Evolutionary conservation across 2,113 vertebrate genomes (phyloP).

Genomic region (Pionites leucogaster): DNA sequence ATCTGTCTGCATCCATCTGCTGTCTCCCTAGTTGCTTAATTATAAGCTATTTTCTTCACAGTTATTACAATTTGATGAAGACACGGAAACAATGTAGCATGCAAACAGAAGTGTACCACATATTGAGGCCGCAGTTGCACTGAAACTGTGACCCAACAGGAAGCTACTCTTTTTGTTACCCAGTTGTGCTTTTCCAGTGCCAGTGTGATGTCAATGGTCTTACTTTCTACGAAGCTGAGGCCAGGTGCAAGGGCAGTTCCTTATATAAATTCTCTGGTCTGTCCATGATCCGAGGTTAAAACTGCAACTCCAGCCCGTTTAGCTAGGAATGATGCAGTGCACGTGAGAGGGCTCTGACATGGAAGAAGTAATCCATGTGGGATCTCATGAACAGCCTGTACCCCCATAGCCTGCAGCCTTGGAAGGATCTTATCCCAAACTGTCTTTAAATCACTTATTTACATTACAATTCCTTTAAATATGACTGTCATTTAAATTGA

Average conservation of each 20-base stretch:
- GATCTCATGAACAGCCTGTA: background rate
- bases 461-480: background rate
- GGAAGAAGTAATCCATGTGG: background rate
- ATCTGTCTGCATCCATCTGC: constrained; percentile 64
- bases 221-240: background rate
- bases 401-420: background rate
- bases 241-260: background rate
- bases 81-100: background rate
- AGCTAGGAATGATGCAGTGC: background rate
- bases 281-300: background rate
- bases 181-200: background rate
- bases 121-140: background rate
- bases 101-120: background rate
- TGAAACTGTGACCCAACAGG: background rate
- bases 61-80: constrained; percentile 25
- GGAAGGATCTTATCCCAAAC: background rate
- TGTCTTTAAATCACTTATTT: background rate
- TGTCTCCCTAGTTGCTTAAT: constrained; percentile 37
- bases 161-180: background rate
- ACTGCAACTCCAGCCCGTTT: background rate
- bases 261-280: background rate
- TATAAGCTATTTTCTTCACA: constrained; percentile 54
- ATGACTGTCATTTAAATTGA: background rate
- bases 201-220: background rate
- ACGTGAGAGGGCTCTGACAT: background rate